Conservation (phyloP, 2,797 vertebrate species). For the Glyptemys insculpta region DNA sequence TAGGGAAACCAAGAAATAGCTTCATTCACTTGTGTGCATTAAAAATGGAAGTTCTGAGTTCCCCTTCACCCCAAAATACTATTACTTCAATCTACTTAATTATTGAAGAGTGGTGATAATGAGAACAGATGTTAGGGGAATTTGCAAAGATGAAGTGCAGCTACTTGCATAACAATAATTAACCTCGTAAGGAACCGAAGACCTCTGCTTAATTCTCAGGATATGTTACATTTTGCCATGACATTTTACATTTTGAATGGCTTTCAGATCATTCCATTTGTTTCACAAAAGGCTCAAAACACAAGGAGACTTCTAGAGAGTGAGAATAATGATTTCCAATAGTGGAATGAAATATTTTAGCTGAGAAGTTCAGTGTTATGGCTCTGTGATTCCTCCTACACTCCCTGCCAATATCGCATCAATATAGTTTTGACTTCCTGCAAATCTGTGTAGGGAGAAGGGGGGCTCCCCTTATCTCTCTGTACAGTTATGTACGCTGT, state of each 20-base stretch:
- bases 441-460: slow-evolving; percentile 22
- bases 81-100: not conserved
- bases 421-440: slow-evolving; percentile 51
- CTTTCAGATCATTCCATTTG: slow-evolving; percentile 32
- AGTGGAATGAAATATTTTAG: slow-evolving; percentile 59
- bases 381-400: slow-evolving; percentile 23
- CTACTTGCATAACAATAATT: slow-evolving; percentile 26
- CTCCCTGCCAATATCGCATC: slow-evolving; percentile 32
- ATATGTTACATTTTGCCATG: not conserved
- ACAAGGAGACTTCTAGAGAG: slow-evolving; percentile 29
- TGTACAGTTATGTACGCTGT: not conserved
- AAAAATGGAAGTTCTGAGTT: not conserved
- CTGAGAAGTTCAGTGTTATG: slow-evolving; percentile 44
- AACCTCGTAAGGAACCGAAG: slow-evolving; percentile 16
- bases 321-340: slow-evolving; percentile 64
- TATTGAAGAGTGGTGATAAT: not conserved
- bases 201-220: slow-evolving; percentile 1
- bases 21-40: not conserved
- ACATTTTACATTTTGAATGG: not conserved
- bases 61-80: not conserved
- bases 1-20: not conserved
- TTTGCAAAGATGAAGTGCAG: not conserved
- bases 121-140: not conserved
- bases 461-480: not conserved
- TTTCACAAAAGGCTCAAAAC: slow-evolving; percentile 36